Base-by-base conservation (phyloP, 2,113 vertebrate species). In the Fregetta grallaria region DNA sequence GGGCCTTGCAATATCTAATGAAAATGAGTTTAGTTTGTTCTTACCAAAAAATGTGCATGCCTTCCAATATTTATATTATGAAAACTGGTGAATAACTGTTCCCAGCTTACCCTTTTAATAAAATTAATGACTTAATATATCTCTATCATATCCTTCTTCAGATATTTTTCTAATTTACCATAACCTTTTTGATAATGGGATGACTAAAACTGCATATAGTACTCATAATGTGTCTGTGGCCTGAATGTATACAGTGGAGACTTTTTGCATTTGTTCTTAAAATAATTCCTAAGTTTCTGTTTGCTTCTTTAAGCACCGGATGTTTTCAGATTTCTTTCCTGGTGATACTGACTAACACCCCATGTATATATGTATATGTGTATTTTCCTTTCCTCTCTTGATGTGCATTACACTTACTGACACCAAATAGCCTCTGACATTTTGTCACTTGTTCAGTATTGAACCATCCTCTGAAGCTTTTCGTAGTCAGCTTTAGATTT, bases 401-500 rank as follows among this genome's bases (percentile, higher is more conserved):
- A 59, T 88, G 77, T 72, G 44, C 34, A 15, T 66, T 89, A 58
- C 26, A 25, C 15, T 89, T 86, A 62, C n/a, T 84, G 91, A 81
- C 61, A 72, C 21, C 6, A 3, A 92, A 81, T 63, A 84, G 62
- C 93, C 90, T 87, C 77, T 93, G 80, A 86, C 80, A 49, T 95
- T 96, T 95, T 72, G 72, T 91, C 74, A 78, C 52, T 32, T 65
- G 45, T 92, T 95, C 58, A 62, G 45, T 92, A 91, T 72, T 91
- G 93, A 95, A 53, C 56, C 53, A 49, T 75, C 21, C 40, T 79
- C 66, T 75, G 66, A 47, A 81, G 70, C 80, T 89, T 92, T 96
- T 92, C 72, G 52, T 20, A 84, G 79, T 22, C n/a, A 91, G 91
- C 27, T 90, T 81, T 75, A 65, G 47, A 61, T 75, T 96, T 95